Base-by-base conservation (phyloP, 2,888 invertebrate genomes). In the Seira ritae region DNA sequence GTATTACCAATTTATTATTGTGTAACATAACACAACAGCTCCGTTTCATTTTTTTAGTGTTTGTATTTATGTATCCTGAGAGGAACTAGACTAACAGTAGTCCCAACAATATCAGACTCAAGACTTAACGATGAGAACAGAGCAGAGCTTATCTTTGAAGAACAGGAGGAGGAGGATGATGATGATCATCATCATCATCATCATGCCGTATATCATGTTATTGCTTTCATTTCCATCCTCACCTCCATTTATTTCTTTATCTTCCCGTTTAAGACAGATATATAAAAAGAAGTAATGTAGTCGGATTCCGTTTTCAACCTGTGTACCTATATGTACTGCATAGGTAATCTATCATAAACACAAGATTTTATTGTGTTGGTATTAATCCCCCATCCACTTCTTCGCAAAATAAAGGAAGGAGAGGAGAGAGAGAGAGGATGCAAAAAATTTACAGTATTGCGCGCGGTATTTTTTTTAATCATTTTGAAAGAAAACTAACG, bases 401-500 rank as follows among this genome's bases (percentile, higher is more conserved):
- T n/a, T n/a, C n/a, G n/a, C n/a, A n/a, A n/a, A n/a, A n/a, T n/a
- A n/a, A n/a, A n/a, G n/a, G n/a, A n/a, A n/a, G n/a, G n/a, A 12
- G 42, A 42, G 1, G 60, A 62, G 20, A 19, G 20, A 20, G 68
- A 68, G 37, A 55, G 73, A 65, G 42, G 65, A 46, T 75, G 66
- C 66, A 12, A 67, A 60, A n/a, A 67, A 55, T 50, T n/a, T 68
- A 68, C 68, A 23, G 68, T 62, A 42, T 42, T 42, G 42, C 42
- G n/a, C n/a, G 42, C 42, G 42, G 42, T 42, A 24, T 17, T 73
- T 31, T n/a, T 71, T 19, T 4, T 17, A 23, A 60, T 12, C 23
- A 62, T 62, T 72, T 55, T 62, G 55, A 71, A 55, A 55, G 55
- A 20, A 71, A 23, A 22, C 60, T 75, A 75, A 50, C 67, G 66